phyloP scores from a whole-genome alignment of 2,113 vertebrate species.

The Aphyosemion australe region DNA sequence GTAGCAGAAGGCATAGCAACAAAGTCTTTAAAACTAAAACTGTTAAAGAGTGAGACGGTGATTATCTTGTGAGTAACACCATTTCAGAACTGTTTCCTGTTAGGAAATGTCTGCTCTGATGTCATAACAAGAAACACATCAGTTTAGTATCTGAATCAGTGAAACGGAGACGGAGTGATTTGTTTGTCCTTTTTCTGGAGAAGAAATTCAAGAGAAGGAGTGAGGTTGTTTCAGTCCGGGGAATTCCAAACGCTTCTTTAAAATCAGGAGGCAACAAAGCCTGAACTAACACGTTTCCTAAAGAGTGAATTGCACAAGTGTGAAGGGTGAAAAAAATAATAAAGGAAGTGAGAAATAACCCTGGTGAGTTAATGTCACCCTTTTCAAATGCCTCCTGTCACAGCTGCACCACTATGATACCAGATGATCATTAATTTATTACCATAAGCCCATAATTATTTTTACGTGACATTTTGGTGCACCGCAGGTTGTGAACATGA shows the following conservation, averaged over 20 bases:
- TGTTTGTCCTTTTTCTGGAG: constrained; percentile 10
- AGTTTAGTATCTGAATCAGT: neutral
- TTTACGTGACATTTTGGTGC: constrained; percentile 52
- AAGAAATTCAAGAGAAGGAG: constrained; percentile 67
- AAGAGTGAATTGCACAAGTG: constrained; percentile 40
- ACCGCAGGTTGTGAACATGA: constrained; percentile 23
- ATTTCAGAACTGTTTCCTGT: too few relatives aligned
- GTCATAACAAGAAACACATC: too few relatives aligned
- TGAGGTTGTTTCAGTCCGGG: constrained; percentile 55
- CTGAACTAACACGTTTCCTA: constrained; percentile 51
- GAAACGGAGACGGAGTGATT: neutral
- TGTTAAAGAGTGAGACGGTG: neutral
- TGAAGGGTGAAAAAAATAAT: neutral
- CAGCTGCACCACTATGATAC: constrained; percentile 37
- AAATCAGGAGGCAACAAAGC: constrained; percentile 40
- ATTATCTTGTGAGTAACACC: neutral
- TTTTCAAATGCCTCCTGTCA: constrained; percentile 30
- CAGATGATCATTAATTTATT: constrained; percentile 52
- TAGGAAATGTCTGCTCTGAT: too few relatives aligned
- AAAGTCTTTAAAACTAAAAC: neutral
- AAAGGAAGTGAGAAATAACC: constrained; percentile 53
- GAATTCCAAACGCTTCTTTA: constrained; percentile 68
- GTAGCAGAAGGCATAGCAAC: too few relatives aligned
- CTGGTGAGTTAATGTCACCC: constrained; percentile 41
- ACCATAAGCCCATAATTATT: constrained; percentile 30